Percentiles rank a stretch among this genome's conserved stretches.
Conservation (phyloP, 1,140 invertebrate species). For the Calosoma granatense region DNA sequence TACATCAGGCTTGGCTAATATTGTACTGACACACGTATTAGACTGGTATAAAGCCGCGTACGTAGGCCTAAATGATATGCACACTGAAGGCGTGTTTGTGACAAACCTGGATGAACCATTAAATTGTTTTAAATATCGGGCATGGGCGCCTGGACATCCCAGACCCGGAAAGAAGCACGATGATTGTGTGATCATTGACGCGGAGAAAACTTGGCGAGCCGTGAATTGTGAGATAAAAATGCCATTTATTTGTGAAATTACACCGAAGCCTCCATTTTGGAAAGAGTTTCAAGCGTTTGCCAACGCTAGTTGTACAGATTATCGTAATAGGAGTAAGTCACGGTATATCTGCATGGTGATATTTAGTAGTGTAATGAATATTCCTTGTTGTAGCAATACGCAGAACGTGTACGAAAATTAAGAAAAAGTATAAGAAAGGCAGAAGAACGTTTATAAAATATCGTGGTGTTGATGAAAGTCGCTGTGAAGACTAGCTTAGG, state of each 20-base stretch:
- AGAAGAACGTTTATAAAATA: too few species aligned
- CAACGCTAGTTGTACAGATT: slow-evolving; percentile 10
- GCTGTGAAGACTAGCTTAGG: too few species aligned
- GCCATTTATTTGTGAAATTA: slow-evolving; percentile 50
- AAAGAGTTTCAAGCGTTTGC: slow-evolving; percentile 8
- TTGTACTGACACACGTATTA: slow-evolving; percentile 21
- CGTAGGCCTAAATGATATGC: slow-evolving; percentile 43
- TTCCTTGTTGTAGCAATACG: slow-evolving; percentile 1
- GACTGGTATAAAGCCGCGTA: slow-evolving; percentile 35
- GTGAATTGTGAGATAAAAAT: slow-evolving; percentile 38
- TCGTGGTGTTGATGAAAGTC: too few species aligned
- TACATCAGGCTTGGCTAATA: slow-evolving; percentile 41
- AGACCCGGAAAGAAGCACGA: slow-evolving; percentile 31
- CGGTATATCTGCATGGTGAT: background rate
- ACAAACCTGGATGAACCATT: slow-evolving; percentile 41
- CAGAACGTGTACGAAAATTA: slow-evolving; percentile 2
- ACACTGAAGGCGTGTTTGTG: slow-evolving; percentile 31
- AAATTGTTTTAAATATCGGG: slow-evolving; percentile 46
- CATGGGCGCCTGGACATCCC: slow-evolving; percentile 55
- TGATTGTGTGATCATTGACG: slow-evolving; percentile 46
- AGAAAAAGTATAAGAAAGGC: too few species aligned
- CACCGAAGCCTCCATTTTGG: slow-evolving; percentile 27
- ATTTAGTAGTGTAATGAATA: background rate
- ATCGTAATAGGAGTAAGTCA: slow-evolving; percentile 11
- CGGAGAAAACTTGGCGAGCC: slow-evolving; percentile 43